Evolutionary conservation across 2,113 vertebrate species (phyloP).

Genomic region (Corydoras sp.): DNA sequence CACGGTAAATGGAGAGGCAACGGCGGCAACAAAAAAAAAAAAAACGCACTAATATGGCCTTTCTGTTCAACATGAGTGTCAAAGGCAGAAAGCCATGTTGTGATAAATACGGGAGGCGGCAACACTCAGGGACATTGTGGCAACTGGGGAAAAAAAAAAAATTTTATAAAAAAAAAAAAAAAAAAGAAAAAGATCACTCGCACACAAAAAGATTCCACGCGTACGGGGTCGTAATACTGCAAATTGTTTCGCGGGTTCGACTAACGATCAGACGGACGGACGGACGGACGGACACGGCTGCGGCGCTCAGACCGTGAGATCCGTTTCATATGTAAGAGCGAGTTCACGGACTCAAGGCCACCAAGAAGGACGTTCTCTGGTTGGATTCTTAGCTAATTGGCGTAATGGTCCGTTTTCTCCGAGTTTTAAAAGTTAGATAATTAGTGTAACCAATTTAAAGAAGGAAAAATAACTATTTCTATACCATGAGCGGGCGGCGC

Average conservation of each 20-base stretch:
- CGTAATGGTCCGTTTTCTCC: background rate
- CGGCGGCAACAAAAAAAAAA: conserved; percentile 30
- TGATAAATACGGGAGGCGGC: conserved; percentile 29
- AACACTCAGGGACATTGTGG: conserved; percentile 20
- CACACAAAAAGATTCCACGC: too few relatives aligned
- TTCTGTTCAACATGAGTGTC: conserved; percentile 37
- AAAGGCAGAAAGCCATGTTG: conserved; percentile 24
- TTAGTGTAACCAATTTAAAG: too few relatives aligned
- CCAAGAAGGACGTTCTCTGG: background rate
- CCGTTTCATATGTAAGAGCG: too few relatives aligned
- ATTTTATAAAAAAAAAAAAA: background rate
- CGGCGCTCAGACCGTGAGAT: too few relatives aligned
- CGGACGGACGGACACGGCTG: too few relatives aligned
- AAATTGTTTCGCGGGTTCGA: too few relatives aligned
- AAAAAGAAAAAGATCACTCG: background rate
- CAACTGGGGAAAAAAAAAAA: conserved; percentile 3
- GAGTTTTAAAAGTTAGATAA: too few relatives aligned
- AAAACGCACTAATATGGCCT: conserved; percentile 42
- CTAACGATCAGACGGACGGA: too few relatives aligned
- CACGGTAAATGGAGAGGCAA: conserved; percentile 21
- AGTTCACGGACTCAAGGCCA: too few relatives aligned
- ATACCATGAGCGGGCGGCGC: too few relatives aligned
- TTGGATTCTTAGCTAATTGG: conserved; percentile 10
- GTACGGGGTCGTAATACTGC: too few relatives aligned
- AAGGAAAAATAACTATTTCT: too few relatives aligned